Evolutionary conservation across 2,888 invertebrate genomes (phyloP).

Genomic region (Amblyjoppa fuscipennis): DNA sequence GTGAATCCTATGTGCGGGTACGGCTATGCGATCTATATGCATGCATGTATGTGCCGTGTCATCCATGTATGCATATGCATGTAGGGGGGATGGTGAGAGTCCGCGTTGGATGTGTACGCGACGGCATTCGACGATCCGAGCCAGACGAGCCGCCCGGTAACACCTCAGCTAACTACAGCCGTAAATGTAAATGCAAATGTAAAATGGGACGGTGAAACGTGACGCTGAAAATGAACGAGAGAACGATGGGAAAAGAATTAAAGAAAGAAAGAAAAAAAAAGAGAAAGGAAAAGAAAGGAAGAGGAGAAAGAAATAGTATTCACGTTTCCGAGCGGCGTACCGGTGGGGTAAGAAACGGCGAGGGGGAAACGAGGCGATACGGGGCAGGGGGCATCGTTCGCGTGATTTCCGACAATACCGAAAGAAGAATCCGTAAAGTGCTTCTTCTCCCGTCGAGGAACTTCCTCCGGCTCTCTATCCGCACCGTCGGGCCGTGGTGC

Average conservation of each 20-base stretch:
- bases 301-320: conserved; percentile 6
- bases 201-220: conserved; percentile 46
- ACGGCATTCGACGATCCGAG: not conserved
- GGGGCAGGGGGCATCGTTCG: conserved; percentile 43
- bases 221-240: conserved; percentile 57
- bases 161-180: conserved; percentile 50
- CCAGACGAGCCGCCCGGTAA: conserved; percentile 34
- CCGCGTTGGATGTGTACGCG: not conserved
- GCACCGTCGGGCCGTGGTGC: conserved; percentile 9
- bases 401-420: conserved; percentile 58
- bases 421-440: conserved; percentile 60
- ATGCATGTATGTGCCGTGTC: not conserved
- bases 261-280: not conserved
- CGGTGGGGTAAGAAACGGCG: not conserved
- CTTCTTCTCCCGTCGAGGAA: conserved; percentile 48
- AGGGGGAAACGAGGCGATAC: not conserved
- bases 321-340: conserved; percentile 2
- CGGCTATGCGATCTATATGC: not conserved
- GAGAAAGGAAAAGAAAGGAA: not conserved
- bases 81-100: not conserved
- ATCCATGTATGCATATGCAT: not conserved
- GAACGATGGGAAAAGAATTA: conserved; percentile 36
- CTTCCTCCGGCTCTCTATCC: not conserved
- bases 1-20: not conserved
- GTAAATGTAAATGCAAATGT: conserved; percentile 61